phyloP scores from a whole-genome alignment of 2,113 vertebrate species.

The Cygnus buccinator region DNA sequence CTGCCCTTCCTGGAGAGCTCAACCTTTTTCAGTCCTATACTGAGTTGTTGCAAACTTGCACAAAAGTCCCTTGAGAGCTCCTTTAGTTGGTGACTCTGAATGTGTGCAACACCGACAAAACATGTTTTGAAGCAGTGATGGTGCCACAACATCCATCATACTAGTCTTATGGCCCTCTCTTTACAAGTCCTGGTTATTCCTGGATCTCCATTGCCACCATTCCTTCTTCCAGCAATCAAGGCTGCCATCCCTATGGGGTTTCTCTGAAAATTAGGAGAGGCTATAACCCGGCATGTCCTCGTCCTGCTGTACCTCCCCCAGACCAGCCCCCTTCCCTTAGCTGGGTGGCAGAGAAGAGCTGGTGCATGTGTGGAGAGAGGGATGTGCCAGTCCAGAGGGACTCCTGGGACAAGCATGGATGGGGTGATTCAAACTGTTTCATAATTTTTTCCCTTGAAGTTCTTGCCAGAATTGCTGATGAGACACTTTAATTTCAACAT shows the following conservation, averaged over 20 bases:
- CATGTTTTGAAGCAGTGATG: not conserved
- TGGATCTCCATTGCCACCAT: not conserved
- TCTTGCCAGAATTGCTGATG: not conserved
- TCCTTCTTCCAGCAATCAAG: not conserved
- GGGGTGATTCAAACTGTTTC: not conserved
- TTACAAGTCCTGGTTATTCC: not conserved
- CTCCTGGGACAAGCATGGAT: not conserved
- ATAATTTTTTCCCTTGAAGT: not conserved
- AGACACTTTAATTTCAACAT: not conserved
- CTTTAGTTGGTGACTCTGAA: not conserved
- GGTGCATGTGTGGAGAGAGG: not conserved
- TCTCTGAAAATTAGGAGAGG: not conserved
- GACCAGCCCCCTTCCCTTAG: not conserved
- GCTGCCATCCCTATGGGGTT: fast-evolving
- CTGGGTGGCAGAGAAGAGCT: not conserved
- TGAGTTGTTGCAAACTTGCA: not conserved
- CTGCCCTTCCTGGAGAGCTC: not conserved
- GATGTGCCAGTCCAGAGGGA: not conserved
- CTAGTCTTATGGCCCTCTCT: not conserved
- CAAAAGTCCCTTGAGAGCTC: not conserved
- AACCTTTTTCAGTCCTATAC: not conserved
- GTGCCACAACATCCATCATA: not conserved
- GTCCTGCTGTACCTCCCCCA: not conserved
- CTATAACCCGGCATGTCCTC: not conserved
- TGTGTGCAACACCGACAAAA: not conserved